phyloP scores from a whole-genome alignment of 2,113 vertebrate species.

The Lamprotornis superbus region DNA sequence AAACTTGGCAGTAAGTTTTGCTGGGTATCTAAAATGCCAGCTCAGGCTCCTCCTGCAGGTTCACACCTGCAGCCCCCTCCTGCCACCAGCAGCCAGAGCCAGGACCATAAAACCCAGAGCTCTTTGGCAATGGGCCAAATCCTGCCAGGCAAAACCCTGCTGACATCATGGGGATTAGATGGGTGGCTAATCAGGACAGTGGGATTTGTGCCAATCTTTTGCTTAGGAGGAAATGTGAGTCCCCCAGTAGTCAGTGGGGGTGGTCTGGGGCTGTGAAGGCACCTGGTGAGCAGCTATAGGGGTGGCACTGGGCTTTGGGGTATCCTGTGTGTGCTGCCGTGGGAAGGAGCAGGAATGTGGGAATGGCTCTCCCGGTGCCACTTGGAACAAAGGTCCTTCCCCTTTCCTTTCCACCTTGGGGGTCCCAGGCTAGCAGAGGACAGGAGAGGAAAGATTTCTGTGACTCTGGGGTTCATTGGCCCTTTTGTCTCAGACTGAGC shows the following conservation, averaged over 20 bases:
- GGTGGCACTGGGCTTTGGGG: background rate
- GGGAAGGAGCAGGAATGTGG: background rate
- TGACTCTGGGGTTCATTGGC: background rate
- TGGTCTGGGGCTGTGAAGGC: background rate
- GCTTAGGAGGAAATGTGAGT: background rate
- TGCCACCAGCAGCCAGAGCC: background rate
- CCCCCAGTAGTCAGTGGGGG: background rate
- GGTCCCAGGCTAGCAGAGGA: background rate
- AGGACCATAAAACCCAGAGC: background rate
- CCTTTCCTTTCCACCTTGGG: accelerated
- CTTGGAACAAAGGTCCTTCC: background rate
- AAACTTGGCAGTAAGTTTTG: background rate
- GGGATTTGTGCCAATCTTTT: background rate
- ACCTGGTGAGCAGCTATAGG: accelerated
- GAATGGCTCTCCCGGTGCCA: accelerated
- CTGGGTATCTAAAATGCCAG: background rate
- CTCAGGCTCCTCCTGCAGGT: background rate
- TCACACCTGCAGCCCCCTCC: background rate
- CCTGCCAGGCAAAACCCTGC: background rate
- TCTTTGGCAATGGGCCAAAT: background rate
- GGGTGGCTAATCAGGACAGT: background rate
- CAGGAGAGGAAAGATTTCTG: background rate
- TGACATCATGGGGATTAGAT: background rate
- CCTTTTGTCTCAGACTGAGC: background rate
- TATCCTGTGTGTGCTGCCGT: accelerated